Conservation (phyloP, 2,113 vertebrate species). For the Struthio camelus region DNA sequence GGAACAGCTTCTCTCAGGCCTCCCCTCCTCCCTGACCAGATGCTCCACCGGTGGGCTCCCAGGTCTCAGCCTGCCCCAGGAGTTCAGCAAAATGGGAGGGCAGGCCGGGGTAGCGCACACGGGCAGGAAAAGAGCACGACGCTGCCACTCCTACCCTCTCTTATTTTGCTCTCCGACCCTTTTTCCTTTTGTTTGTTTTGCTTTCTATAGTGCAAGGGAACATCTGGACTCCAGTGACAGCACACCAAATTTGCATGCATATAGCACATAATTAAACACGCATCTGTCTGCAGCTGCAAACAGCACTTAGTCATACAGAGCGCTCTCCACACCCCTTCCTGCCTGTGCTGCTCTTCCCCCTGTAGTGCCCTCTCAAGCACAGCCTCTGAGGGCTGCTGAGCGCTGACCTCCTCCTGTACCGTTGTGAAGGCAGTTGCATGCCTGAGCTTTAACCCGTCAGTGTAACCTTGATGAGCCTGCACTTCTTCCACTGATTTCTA, state of each 20-base stretch:
- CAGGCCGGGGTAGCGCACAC: background rate
- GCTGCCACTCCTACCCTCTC: background rate
- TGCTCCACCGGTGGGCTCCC: background rate
- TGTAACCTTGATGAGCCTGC: background rate
- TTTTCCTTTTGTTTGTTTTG: background rate
- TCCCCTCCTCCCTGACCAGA: background rate
- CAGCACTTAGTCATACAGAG: constrained; percentile 60
- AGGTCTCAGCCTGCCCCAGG: rapidly evolving
- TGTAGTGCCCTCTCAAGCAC: background rate
- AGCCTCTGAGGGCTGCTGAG: background rate
- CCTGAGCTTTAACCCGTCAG: background rate
- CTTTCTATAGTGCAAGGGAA: constrained; percentile 10
- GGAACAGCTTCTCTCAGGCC: background rate
- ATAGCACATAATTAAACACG: constrained; percentile 62
- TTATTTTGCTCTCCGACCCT: background rate
- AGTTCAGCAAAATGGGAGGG: background rate
- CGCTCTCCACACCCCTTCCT: constrained; percentile 41
- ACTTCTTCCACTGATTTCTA: background rate
- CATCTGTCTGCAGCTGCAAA: constrained; percentile 61
- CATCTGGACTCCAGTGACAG: constrained; percentile 49
- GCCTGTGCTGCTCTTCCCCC: background rate
- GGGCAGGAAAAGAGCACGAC: background rate
- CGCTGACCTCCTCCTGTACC: background rate
- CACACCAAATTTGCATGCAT: constrained; percentile 45
- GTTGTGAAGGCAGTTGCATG: background rate